phyloP scores from a whole-genome alignment of 2,113 vertebrate species.

The Pampusana beccarii region DNA sequence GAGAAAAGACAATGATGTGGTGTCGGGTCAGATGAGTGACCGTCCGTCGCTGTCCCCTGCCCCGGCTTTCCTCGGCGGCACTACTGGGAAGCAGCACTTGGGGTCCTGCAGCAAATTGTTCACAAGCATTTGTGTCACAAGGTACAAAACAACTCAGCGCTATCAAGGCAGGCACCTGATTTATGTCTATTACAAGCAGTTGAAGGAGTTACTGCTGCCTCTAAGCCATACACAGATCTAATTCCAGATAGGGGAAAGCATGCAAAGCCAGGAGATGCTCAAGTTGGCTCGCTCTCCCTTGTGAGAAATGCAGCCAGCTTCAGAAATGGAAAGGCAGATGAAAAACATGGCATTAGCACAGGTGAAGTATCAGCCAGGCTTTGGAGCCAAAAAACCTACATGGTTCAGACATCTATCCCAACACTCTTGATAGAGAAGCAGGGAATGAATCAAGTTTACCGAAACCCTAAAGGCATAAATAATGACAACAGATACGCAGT shows the following conservation, averaged over 20 bases:
- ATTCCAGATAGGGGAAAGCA: neutral
- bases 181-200: neutral
- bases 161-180: neutral
- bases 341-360: neutral
- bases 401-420: neutral
- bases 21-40: neutral
- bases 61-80: neutral
- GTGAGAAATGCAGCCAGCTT: neutral
- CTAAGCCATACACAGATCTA: neutral
- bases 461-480: neutral
- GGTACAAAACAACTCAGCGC: neutral
- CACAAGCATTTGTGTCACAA: neutral
- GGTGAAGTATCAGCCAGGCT: neutral
- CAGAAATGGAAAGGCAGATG: neutral
- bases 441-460: neutral
- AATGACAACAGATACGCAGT: fast-evolving
- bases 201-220: neutral
- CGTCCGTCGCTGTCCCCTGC: neutral
- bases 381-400: neutral
- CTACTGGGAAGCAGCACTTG: neutral
- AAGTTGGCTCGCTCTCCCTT: neutral
- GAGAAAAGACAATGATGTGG: too few species aligned
- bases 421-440: neutral
- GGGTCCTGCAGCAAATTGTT: neutral
- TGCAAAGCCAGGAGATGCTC: neutral